These are phyloP conservation scores for Syrmaticus mikado DNA, from an alignment of 2,113 vertebrate species.

Conservation along the genomic window DNA sequence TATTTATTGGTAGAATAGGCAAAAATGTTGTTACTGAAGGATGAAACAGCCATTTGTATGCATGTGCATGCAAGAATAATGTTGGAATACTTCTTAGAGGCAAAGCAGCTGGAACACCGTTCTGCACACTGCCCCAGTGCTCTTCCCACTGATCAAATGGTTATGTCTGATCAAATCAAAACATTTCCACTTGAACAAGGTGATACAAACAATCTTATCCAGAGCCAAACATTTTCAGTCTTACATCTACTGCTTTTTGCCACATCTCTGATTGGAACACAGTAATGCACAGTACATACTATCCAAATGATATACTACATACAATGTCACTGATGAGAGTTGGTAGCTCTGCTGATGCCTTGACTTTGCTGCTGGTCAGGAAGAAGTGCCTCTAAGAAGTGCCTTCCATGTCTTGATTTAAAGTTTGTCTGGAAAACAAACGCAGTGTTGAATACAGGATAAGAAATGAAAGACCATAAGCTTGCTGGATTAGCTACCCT, in stretches of 20 bases:
- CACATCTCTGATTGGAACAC: background rate
- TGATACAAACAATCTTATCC: background rate
- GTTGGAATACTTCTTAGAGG: background rate
- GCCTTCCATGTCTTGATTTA: background rate
- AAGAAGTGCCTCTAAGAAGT: background rate
- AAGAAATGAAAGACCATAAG: background rate
- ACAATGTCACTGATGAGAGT: background rate
- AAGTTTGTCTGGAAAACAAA: background rate
- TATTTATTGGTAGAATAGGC: background rate
- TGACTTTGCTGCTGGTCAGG: background rate
- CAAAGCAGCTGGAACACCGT: background rate
- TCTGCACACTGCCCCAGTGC: rapidly evolving
- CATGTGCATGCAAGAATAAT: background rate
- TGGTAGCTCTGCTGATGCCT: background rate
- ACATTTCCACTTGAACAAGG: background rate
- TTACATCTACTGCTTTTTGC: background rate
- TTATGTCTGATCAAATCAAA: background rate
- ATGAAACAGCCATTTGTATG: background rate
- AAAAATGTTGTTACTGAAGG: background rate
- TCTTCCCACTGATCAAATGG: background rate
- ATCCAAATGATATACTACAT: rapidly evolving
- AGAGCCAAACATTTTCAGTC: background rate
- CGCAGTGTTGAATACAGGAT: background rate
- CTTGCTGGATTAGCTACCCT: background rate
- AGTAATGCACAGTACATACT: too few species aligned